Base-by-base conservation (phyloP, 1,140 invertebrate species). In the Polypedilum vanderplanki region DNA sequence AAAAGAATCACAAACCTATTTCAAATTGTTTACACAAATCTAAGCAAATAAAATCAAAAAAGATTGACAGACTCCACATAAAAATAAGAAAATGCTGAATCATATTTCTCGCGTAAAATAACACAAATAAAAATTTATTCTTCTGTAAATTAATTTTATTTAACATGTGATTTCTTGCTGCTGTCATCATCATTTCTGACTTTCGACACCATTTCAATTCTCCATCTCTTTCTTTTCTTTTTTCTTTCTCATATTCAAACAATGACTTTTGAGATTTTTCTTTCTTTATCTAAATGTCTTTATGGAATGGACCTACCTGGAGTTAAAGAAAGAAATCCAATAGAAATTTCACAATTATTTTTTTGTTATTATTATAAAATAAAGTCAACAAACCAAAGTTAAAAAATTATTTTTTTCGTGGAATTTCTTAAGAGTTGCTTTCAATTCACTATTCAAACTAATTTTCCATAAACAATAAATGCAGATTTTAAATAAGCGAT, bases 41-140 rank as follows among this genome's bases (percentile, higher is more conserved):
- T 33, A 33, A 33, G 24, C 24, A 33, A 33, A 33, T 33, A 33
- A 33, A 33, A 33, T 3, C 5, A 33, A 33, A 33, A 33, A 33
- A 33, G 24, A 33, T 33, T 33, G 24, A 33, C 24, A 33, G 24
- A 33, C 24, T 33, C 8, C 46, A 57, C 10, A 15, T 15, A 57
- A 57, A 3, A 57, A 15, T 12, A 57, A 57, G 1, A 57, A 57
- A 57, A 3, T 70, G 65, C 65, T 70, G 65, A 70, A 70, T 70
- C 65, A 70, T 70, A 70, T 20, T 70, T 70, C 65, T 70, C 65
- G 65, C 65, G 65, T 70, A 70, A 70, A 70, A 70, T 70, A 70
- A 70, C 65, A 70, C 17, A 15, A 12, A 46, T 46, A 15, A n/a
- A 46, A 12, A 46, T 57, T n/a, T 15, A 57, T 57, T 57, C 12